These are phyloP conservation scores for Hoplodrina ambigua DNA, from an alignment of 2,888 invertebrate species.

Conservation along the genomic window DNA sequence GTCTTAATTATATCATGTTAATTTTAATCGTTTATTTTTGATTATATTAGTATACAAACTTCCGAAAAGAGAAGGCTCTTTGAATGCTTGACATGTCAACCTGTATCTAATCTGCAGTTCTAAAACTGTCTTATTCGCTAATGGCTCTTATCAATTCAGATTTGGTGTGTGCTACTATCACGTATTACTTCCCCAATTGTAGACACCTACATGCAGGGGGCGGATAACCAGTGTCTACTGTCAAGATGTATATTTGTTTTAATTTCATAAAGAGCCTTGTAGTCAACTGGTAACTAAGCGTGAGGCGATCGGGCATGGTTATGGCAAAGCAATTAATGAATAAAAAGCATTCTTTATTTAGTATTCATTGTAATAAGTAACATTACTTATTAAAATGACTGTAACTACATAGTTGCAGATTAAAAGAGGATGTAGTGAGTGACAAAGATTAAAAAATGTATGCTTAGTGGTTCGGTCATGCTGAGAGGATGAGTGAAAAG, in stretches of 20 bases:
- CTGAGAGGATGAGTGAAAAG: too few species aligned
- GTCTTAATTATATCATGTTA: too few species aligned
- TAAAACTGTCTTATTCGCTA: constrained; percentile 31
- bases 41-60: background rate
- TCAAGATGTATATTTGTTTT: constrained; percentile 12
- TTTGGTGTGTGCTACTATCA: constrained; percentile 40
- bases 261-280: constrained; percentile 3
- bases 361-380: background rate
- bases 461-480: too few species aligned
- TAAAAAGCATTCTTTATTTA: background rate
- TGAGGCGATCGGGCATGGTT: background rate
- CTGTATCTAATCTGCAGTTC: constrained; percentile 11
- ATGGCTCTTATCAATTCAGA: constrained; percentile 44
- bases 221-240: constrained; percentile 7
- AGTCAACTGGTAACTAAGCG: background rate
- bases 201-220: constrained; percentile 41
- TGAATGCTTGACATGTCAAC: background rate
- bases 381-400: too few species aligned
- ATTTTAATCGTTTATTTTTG: too few species aligned
- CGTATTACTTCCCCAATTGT: constrained; percentile 48
- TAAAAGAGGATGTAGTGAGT: too few species aligned
- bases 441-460: too few species aligned
- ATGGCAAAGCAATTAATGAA: background rate
- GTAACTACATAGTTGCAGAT: too few species aligned
- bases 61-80: background rate